phyloP scores from a whole-genome alignment of 2,113 vertebrate species.

The Diphyllodes magnificus region DNA sequence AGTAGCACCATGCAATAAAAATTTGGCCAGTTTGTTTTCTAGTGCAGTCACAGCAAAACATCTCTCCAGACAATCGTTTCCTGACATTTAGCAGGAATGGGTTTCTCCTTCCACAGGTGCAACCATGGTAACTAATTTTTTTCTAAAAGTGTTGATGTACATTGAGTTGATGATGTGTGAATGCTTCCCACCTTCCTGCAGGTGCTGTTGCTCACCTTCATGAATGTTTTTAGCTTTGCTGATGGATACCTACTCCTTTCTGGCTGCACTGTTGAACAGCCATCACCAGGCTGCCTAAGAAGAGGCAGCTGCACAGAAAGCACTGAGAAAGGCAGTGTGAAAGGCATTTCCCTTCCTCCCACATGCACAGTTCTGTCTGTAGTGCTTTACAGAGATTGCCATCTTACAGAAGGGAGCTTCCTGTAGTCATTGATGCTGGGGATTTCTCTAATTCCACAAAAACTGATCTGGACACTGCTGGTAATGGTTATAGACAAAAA shows the following conservation, averaged over 20 bases:
- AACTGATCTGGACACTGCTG: neutral
- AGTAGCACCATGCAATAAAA: neutral
- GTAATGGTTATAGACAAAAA: neutral
- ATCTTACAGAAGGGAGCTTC: neutral
- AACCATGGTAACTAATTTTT: neutral
- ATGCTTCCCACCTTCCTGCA: neutral
- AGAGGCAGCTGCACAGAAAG: accelerated
- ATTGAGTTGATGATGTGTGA: neutral
- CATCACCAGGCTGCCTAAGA: neutral
- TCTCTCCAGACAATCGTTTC: neutral
- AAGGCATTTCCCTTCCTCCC: neutral
- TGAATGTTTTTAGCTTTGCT: neutral
- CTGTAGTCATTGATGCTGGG: neutral
- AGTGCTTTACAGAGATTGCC: neutral
- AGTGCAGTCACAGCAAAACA: neutral
- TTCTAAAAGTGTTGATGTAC: neutral
- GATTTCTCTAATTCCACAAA: neutral
- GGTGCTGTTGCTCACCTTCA: neutral
- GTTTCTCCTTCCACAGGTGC: neutral
- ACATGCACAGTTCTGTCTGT: neutral
- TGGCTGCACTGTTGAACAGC: neutral
- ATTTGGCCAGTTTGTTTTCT: neutral
- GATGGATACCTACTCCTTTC: neutral
- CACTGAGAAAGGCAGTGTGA: neutral
- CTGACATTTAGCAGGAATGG: neutral